A percentile compares a stretch with the other conserved stretches of the same genome.
phyloP scores from a whole-genome alignment of 2,113 vertebrate species.

The Boleophthalmus pectinirostris region DNA sequence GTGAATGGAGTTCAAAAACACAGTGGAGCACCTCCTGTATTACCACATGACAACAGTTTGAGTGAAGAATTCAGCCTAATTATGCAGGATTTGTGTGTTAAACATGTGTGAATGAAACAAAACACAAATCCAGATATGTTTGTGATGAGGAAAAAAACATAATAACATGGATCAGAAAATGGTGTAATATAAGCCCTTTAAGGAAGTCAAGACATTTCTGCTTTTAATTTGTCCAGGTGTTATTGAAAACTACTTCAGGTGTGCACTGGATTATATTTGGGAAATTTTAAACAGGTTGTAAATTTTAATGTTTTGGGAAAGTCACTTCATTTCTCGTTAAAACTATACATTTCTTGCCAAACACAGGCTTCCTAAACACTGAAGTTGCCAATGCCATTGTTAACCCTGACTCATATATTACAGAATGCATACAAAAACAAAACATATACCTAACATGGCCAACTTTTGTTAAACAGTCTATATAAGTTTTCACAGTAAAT shows the following conservation, averaged over 20 bases:
- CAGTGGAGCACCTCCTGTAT: too few species aligned
- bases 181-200: constrained; percentile 19
- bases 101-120: too few species aligned
- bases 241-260: constrained; percentile 54
- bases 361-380: constrained; percentile 55
- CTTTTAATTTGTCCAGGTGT: constrained; percentile 64
- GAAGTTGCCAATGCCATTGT: constrained; percentile 53
- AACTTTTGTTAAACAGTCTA: constrained; percentile 14
- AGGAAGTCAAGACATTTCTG: constrained; percentile 57
- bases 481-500: constrained; percentile 14
- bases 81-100: too few species aligned
- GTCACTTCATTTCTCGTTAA: constrained; percentile 62
- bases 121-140: too few species aligned
- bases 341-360: constrained; percentile 65
- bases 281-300: constrained; percentile 64
- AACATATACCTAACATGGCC: constrained; percentile 14
- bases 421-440: constrained; percentile 18
- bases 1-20: too few species aligned
- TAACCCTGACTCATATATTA: constrained; percentile 55
- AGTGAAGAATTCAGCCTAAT: too few species aligned
- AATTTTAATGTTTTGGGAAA: constrained; percentile 54
- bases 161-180: too few species aligned
- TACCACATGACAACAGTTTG: too few species aligned
- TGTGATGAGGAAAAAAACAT: too few species aligned
- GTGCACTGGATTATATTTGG: constrained; percentile 31